Percentiles rank a stretch among this genome's conserved stretches.
Conservation (phyloP, 2,113 vertebrate genomes). For the Esox niger region DNA sequence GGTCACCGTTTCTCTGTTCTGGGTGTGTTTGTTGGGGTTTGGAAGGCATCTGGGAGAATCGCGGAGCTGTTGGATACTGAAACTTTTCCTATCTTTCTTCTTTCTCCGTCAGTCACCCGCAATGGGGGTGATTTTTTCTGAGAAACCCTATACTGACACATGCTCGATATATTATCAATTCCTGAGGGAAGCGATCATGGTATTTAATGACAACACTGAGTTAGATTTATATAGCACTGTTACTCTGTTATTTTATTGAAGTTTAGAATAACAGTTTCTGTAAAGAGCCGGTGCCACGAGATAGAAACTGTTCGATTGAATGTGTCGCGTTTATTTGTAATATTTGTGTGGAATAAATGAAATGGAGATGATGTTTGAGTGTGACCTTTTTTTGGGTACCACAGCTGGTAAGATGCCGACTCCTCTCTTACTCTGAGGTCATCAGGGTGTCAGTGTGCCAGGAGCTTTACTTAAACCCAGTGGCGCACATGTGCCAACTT, state of each 20-base stretch:
- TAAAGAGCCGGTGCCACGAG: constrained; percentile 1
- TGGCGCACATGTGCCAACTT: constrained; percentile 58
- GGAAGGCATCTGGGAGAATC: constrained; percentile 61
- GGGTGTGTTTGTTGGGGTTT: constrained; percentile 34
- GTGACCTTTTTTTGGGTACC: constrained; percentile 30
- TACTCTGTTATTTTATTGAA: background rate
- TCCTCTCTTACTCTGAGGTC: constrained; percentile 32
- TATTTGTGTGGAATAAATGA: constrained; percentile 41
- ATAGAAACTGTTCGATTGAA: background rate
- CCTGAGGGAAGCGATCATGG: constrained; percentile 11
- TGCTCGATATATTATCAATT: constrained; percentile 7
- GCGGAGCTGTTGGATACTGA: constrained; percentile 46
- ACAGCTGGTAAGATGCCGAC: constrained; percentile 40
- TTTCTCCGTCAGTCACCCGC: constrained; percentile 32
- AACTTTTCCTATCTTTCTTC: constrained; percentile 36
- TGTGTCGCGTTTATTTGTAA: background rate
- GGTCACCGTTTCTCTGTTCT: constrained; percentile 19
- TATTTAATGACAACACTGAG: constrained; percentile 4
- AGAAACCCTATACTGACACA: background rate
- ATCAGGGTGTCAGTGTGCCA: constrained; percentile 40
- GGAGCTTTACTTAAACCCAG: constrained; percentile 45
- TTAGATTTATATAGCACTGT: constrained; percentile 13
- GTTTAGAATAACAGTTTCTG: constrained; percentile 6
- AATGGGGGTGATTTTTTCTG: constrained; percentile 44
- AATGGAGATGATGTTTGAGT: constrained; percentile 26